phyloP scores from a whole-genome alignment of 2,113 vertebrate species.

The Pyrgilauda ruficollis region DNA sequence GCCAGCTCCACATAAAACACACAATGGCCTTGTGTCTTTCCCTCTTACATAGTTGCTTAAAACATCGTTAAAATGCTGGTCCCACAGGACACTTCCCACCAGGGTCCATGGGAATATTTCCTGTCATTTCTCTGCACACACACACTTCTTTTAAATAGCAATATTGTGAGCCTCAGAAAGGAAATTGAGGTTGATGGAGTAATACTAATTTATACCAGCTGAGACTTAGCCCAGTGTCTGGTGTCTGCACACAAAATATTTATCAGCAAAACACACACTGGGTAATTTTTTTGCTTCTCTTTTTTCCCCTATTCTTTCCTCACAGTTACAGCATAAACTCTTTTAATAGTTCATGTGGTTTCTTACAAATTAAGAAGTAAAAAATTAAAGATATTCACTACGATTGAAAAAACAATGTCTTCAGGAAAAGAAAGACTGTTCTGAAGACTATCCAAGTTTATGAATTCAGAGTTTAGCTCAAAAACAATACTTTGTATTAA shows the following conservation, averaged over 20 bases:
- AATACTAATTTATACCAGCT: constrained; percentile 49
- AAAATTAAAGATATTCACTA: not conserved
- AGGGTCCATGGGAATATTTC: constrained; percentile 37
- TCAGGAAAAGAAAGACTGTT: not conserved
- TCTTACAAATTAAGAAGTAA: not conserved
- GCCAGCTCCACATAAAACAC: not conserved
- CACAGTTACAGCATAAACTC: not conserved
- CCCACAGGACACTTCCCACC: constrained; percentile 10
- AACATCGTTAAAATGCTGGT: constrained; percentile 1
- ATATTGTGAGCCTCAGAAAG: constrained; percentile 22
- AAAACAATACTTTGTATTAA: not conserved
- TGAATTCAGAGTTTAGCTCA: not conserved
- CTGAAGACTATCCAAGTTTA: not conserved
- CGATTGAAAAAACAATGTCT: not conserved
- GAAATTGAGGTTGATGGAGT: constrained; percentile 39
- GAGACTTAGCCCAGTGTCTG: constrained; percentile 1
- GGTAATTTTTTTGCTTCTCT: not conserved
- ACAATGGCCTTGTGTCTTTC: not conserved
- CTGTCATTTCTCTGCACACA: not conserved
- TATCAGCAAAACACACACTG: not conserved
- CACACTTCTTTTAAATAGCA: not conserved
- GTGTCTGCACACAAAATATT: constrained; percentile 11
- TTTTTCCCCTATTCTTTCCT: not conserved
- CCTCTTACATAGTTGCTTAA: constrained; percentile 6
- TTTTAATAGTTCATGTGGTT: not conserved